phyloP scores from a whole-genome alignment of 53 echinoderm and acorn worm genomes.

The Echinometra lucunter region DNA sequence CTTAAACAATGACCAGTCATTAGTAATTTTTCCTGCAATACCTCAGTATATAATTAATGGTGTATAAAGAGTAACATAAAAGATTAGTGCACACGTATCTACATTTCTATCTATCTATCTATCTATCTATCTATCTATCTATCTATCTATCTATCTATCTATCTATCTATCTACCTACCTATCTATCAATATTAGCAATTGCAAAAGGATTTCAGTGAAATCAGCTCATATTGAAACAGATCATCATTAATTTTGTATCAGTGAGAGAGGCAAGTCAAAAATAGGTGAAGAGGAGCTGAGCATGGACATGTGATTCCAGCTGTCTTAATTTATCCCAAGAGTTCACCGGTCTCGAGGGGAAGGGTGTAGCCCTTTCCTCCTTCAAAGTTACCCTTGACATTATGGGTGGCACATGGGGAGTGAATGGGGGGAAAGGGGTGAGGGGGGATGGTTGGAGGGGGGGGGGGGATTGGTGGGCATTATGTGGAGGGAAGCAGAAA shows the following conservation, averaged over 20 bases:
- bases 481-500: neutral
- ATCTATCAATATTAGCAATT: neutral
- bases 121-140: no score
- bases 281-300: neutral
- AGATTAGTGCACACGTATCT: no score
- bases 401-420: conserved; percentile 5
- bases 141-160: no score
- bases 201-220: neutral
- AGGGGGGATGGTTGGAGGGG: neutral
- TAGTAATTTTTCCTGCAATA: no score
- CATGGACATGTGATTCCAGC: conserved; percentile 17
- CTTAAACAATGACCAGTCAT: no score
- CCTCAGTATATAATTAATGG: no score
- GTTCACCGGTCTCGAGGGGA: conserved; percentile 52
- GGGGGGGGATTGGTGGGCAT: neutral
- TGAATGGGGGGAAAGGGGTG: neutral
- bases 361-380: conserved; percentile 45
- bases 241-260: no score
- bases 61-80: no score
- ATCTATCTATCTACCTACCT: neutral
- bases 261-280: neutral
- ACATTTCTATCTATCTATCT: no score
- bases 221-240: neutral
- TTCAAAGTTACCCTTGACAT: conserved; percentile 57
- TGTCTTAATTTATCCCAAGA: conserved; percentile 26